These are phyloP conservation scores for Salvelinus sp. DNA, from an alignment of 2,113 vertebrate genomes.

Conservation along the genomic window DNA sequence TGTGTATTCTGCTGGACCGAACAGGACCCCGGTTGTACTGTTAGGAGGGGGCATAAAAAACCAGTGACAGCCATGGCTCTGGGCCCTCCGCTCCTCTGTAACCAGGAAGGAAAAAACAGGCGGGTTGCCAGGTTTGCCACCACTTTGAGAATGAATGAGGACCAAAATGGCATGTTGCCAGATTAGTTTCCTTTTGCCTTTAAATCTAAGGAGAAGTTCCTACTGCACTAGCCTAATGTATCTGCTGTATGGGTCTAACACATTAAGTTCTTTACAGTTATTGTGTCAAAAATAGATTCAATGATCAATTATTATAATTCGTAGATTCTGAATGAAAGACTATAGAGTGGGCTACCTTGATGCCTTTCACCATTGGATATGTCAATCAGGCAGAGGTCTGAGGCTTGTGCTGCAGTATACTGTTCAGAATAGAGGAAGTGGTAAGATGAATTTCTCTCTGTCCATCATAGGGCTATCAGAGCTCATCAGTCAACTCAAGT, in stretches of 20 bases:
- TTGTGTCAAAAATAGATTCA: background rate
- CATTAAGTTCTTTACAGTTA: background rate
- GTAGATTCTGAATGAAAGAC: no score
- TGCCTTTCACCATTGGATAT: background rate
- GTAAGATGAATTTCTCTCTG: background rate
- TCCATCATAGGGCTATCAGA: background rate
- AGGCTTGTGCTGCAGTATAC: background rate
- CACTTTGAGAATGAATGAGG: no score
- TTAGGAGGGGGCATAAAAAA: background rate
- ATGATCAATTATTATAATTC: background rate
- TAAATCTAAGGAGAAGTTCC: background rate
- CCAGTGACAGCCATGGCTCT: background rate
- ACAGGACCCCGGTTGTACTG: background rate
- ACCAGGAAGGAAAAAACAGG: background rate
- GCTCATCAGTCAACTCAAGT: no score
- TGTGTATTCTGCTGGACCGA: conserved; percentile 5
- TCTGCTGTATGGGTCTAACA: background rate
- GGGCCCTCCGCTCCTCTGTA: background rate
- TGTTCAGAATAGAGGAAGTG: background rate
- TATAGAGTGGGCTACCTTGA: background rate
- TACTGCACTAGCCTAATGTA: background rate
- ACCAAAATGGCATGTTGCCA: no score
- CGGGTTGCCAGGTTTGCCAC: background rate
- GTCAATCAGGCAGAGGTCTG: background rate
- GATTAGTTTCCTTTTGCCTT: background rate